Evolutionary conservation across 1,140 invertebrate species (phyloP), one percentile per base, ranked within the genome.

Genomic region (Stegodyphus dumicola): DNA sequence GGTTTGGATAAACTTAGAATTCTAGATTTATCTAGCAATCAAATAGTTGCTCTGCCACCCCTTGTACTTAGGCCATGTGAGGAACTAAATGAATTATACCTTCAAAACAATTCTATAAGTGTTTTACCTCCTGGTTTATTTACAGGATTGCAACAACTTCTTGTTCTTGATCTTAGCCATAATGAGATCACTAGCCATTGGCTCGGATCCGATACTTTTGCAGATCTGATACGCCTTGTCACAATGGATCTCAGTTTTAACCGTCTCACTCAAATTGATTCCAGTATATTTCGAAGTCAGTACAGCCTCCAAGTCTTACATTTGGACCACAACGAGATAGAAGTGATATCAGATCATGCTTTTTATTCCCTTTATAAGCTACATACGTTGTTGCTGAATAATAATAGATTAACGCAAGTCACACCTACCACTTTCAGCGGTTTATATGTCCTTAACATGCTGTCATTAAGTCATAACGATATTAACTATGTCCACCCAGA

Each of bases 161-260:
- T 96, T 60, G 93, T 96, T 9, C 92, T 99, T 60, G 95, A 98
- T 90, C 91, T 98, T 71, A 95, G 95, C 2, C 93, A 94, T 81
- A 99, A 99, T 91, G 94, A 94, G 88, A 91, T 99, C 69, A 94
- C 94, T 76, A 95, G 94, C 89, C 94, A 94, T 88, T 95, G 94
- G 89, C 94, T 96, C 84, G 94, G 95, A 88, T 92, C 93, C 6
- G 94, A 93, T 75, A 96, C 95, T n/a, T 97, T 98, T 88, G 93
- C 94, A 13, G 96, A 96, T 7, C 92, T 97, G 11, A 96, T 96
- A 87, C 93, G 96, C 33, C 92, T 98, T 84, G 95, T 97, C 1
- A 91, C 96, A 7, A 91, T 98, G 48, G 95, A 97, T 90, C 90
- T 98, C 51, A 95, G 95, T 0, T 93, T 95, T 89, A 98, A 98